Evolutionary conservation across 2,113 vertebrate species (phyloP), one percentile per base, ranked within the genome.

Genomic region (Ranitomeya imitator): DNA sequence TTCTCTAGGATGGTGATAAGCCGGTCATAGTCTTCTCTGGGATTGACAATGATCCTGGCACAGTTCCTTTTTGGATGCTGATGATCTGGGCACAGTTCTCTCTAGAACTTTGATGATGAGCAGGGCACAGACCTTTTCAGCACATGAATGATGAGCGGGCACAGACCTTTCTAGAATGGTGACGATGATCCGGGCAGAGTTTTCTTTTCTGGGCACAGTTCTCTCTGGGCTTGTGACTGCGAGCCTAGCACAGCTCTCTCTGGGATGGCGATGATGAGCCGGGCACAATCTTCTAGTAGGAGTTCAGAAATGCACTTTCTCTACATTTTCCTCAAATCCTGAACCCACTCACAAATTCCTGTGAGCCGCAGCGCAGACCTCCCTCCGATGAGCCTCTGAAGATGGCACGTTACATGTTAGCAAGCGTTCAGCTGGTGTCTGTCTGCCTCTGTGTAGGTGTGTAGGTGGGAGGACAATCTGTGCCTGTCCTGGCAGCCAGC

Each of bases 361-460:
- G 12, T 59, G 71, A 31, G 81, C 76, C 77, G 69, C 67, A 14
- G 57, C 26, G 71, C 55, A 19, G 67, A 74, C 19, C 63, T 63
- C 69, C 71, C 81, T 83, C 37, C 80, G 73, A 79, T 23, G 26
- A 55, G 79, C 85, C 86, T 67, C 77, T 76, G 21, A 21, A 52
- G 71, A 88, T 84, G 80, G 87, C 87, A 88, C 63, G 51, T 55
- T 61, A 57, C 86, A 82, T 55, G 73, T 69, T 84, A 77, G 80
- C 83, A 19, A 83, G 80, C 23, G 80, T 76, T 73, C 65, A 16
- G 78, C 86, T 73, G 61, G 65, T 82, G 86, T 87, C 65, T 87
- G 65, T 77, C 71, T 88, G 86, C 87, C 85, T 83, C 87, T 88
- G 87, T 84, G 87, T 88, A 88, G 87, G 87, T 88, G 87, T 88